These are phyloP conservation scores for Brachyptera risi DNA, from an alignment of 2,888 invertebrate genomes.

Conservation along the genomic window DNA sequence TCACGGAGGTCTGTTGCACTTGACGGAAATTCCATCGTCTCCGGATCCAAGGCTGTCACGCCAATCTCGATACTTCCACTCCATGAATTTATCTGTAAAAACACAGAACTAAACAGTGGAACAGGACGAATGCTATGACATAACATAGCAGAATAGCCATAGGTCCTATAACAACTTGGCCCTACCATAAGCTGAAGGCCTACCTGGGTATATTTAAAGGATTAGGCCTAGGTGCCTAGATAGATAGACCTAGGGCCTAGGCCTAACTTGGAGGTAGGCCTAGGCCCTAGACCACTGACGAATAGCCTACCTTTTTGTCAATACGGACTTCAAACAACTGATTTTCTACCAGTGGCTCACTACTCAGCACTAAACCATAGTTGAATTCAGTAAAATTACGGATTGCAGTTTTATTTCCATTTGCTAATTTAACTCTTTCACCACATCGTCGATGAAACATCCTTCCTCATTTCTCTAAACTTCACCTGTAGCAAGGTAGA, in stretches of 20 bases:
- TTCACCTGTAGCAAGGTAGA: background rate
- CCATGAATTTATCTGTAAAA: constrained; percentile 69
- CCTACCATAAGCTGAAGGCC: background rate
- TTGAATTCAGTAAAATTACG: constrained; percentile 79
- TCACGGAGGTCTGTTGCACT: constrained; percentile 74
- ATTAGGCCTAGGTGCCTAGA: background rate
- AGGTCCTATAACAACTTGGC: background rate
- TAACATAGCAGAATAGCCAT: background rate
- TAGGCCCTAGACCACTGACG: background rate
- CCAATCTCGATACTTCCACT: constrained; percentile 74
- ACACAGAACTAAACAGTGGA: background rate
- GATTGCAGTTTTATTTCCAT: constrained; percentile 78
- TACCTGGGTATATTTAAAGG: background rate
- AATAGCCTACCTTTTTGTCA: constrained; percentile 74
- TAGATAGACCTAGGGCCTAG: too few species aligned
- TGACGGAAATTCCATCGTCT: constrained; percentile 62
- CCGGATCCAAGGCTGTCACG: constrained; percentile 65
- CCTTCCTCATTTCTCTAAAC: background rate
- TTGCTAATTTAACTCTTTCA: constrained; percentile 75
- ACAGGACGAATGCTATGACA: background rate
- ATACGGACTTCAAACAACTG: constrained; percentile 81
- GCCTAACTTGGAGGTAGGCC: background rate
- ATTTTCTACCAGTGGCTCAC: constrained; percentile 74
- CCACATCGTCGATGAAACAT: constrained; percentile 73
- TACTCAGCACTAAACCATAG: constrained; percentile 81